A percentile compares a stretch with the other conserved stretches of the same genome.
These are phyloP conservation scores for Drosophila koepferae DNA, from an alignment of 2,888 invertebrate genomes.

Conservation along the genomic window DNA sequence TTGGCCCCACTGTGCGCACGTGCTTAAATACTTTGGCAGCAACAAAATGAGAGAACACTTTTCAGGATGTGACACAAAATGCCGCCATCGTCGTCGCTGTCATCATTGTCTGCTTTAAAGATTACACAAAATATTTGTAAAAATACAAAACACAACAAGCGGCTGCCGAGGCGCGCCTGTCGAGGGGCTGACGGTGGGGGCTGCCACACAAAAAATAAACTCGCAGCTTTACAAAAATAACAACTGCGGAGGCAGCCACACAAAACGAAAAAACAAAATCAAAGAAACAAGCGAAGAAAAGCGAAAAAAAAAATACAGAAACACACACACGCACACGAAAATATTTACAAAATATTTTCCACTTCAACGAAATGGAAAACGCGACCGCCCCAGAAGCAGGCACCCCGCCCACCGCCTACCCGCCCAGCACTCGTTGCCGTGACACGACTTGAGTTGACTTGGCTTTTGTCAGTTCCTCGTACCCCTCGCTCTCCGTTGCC, in stretches of 20 bases:
- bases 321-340: constrained; percentile 58
- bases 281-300: constrained; percentile 38
- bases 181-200: background rate
- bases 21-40: constrained; percentile 75
- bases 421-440: constrained; percentile 27
- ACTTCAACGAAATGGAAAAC: constrained; percentile 81
- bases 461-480: constrained; percentile 69
- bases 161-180: constrained; percentile 7
- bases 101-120: constrained; percentile 82
- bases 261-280: constrained; percentile 48
- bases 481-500: constrained; percentile 1
- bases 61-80: constrained; percentile 82
- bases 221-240: constrained; percentile 78
- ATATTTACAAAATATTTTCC: constrained; percentile 83
- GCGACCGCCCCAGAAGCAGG: constrained; percentile 74
- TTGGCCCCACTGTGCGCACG: constrained; percentile 74
- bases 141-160: constrained; percentile 75
- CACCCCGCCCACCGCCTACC: constrained; percentile 10
- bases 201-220: constrained; percentile 61
- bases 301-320: constrained; percentile 54
- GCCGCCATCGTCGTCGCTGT: constrained; percentile 81
- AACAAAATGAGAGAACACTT: constrained; percentile 51
- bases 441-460: constrained; percentile 69
- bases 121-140: constrained; percentile 81
- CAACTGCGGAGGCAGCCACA: constrained; percentile 73